Conservation (phyloP, 2,888 invertebrate species). For the Corythucha ciliata region DNA sequence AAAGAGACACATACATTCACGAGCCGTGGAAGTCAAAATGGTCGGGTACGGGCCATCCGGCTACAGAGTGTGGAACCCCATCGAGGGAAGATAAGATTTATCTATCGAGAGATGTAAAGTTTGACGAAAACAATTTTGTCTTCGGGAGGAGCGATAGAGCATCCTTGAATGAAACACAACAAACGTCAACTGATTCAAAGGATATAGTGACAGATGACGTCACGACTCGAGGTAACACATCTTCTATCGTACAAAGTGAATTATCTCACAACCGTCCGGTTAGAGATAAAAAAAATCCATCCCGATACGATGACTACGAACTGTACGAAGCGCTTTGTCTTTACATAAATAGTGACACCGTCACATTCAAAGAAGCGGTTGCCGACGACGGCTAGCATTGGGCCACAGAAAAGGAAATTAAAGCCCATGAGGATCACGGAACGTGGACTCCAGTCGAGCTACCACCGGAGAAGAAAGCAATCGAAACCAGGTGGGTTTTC, state of each 20-base stretch:
- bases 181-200: too few species aligned
- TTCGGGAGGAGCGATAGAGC: too few species aligned
- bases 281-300: too few species aligned
- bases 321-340: too few species aligned
- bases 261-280: too few species aligned
- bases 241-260: too few species aligned
- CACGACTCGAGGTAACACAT: too few species aligned
- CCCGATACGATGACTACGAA: too few species aligned
- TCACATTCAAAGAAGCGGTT: not conserved
- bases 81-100: not conserved
- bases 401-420: slow-evolving; percentile 23
- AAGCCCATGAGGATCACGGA: slow-evolving; percentile 19
- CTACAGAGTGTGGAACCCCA: slow-evolving; percentile 2
- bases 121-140: not conserved
- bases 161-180: too few species aligned
- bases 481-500: slow-evolving; percentile 26
- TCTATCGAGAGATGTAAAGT: slow-evolving; percentile 7
- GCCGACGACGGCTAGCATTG: slow-evolving; percentile 16
- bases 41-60: not conserved
- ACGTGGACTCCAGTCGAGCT: slow-evolving; percentile 22
- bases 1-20: slow-evolving; percentile 1
- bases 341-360: not conserved
- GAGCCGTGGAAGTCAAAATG: not conserved
- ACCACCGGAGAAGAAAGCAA: slow-evolving; percentile 17
- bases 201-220: too few species aligned